Percentiles rank a stretch among this genome's conserved stretches.
Conservation (phyloP, 1,140 invertebrate genomes). For the Trichonephila inaurata region DNA sequence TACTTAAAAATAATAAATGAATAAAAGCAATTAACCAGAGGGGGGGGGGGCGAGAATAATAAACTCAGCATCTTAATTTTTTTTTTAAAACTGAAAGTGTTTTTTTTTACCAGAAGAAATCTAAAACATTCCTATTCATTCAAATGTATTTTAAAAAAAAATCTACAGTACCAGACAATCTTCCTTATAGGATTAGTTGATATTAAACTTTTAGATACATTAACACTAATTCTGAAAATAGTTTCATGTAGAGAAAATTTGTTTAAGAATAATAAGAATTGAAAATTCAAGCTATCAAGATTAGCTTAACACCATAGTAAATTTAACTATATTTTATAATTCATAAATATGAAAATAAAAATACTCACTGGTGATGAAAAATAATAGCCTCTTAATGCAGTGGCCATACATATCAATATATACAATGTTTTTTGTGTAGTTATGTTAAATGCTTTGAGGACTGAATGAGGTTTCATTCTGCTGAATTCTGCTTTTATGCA, state of each 20-base stretch:
- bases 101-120: no score
- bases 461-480: constrained; percentile 89
- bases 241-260: no score
- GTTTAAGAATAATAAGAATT: no score
- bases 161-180: no score
- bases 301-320: no score
- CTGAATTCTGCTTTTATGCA: constrained; percentile 86
- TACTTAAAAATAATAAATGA: not conserved
- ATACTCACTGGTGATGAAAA: constrained; percentile 90
- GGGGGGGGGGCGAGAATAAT: not conserved
- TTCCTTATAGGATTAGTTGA: no score
- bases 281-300: no score
- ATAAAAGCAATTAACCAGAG: not conserved
- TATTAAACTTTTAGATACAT: no score
- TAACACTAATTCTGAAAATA: no score
- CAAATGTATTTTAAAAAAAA: no score
- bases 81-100: not conserved
- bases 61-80: not conserved
- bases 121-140: no score
- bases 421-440: constrained; percentile 96
- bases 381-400: constrained; percentile 91
- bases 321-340: not conserved
- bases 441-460: constrained; percentile 89
- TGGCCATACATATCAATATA: constrained; percentile 92
- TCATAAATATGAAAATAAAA: not conserved